A percentile compares a stretch with the other conserved stretches of the same genome.
phyloP scores from a whole-genome alignment of 2,113 vertebrate genomes.

The Holacanthus passer region DNA sequence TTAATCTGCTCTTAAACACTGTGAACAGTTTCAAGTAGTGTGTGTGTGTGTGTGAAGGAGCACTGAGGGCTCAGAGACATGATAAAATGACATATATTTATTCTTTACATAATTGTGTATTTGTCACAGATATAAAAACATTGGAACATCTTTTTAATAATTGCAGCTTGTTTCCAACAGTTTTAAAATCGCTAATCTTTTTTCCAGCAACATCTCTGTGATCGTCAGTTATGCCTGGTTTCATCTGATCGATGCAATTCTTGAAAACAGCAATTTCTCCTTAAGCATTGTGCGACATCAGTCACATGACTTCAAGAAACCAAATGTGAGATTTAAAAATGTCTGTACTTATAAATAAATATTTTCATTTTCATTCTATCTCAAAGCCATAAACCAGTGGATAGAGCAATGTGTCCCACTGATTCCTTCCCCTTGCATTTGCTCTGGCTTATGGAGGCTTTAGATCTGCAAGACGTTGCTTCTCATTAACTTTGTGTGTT shows the following conservation, averaged over 20 bases:
- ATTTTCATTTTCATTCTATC: not conserved
- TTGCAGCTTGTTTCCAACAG: not conserved
- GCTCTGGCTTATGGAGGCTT: not conserved
- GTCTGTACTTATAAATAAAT: not conserved
- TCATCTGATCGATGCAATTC: not conserved
- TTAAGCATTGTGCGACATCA: not conserved
- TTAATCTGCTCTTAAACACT: constrained; percentile 6
- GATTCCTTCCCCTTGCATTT: not conserved
- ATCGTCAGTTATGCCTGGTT: not conserved
- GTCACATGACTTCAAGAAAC: not conserved
- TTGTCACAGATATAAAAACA: not conserved
- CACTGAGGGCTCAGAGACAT: not conserved
- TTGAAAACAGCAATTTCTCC: not conserved
- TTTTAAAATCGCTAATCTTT: not conserved
- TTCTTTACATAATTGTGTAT: not conserved
- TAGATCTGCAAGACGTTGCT: not conserved
- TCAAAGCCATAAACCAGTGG: not conserved
- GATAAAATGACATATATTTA: not conserved
- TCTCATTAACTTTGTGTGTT: constrained; percentile 1
- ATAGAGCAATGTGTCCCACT: not conserved
- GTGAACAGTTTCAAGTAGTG: constrained; percentile 11
- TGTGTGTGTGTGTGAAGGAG: not conserved
- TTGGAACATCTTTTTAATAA: not conserved
- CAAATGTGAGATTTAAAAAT: not conserved
- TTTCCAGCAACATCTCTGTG: not conserved